A percentile compares a stretch with the other conserved stretches of the same genome.
Conservation (phyloP, 2,113 vertebrate genomes). For the Sinocyclocheilus maitianheensis region DNA sequence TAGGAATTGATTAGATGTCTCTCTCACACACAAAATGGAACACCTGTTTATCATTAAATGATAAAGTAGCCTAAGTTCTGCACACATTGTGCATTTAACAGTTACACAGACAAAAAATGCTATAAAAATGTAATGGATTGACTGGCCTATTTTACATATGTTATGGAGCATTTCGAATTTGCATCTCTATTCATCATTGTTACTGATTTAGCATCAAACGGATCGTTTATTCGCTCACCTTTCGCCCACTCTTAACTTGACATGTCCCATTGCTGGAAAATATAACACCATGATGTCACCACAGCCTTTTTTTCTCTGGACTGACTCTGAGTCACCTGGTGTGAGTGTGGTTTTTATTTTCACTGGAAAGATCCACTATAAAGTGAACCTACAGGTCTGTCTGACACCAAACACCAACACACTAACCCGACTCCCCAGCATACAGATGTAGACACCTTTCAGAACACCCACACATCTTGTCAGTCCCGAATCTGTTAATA, state of each 20-base stretch:
- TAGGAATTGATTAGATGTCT: not conserved
- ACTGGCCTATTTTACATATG: not conserved
- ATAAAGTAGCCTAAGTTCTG: not conserved
- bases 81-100: not conserved
- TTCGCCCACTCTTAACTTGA: slow-evolving; percentile 43
- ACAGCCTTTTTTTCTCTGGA: not conserved
- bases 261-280: slow-evolving; percentile 43
- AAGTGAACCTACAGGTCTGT: slow-evolving; percentile 27
- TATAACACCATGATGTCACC: slow-evolving; percentile 27
- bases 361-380: slow-evolving; percentile 50
- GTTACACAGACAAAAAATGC: not conserved
- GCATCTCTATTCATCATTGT: not conserved
- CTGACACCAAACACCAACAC: slow-evolving; percentile 45
- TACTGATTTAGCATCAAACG: not conserved
- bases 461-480: slow-evolving; percentile 27
- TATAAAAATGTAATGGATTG: not conserved
- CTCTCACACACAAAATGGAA: not conserved
- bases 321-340: slow-evolving; percentile 42
- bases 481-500: not conserved
- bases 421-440: slow-evolving; percentile 5
- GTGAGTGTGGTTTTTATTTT: slow-evolving; percentile 35
- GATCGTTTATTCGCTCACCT: not conserved
- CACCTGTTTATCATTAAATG: not conserved
- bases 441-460: slow-evolving; percentile 3
- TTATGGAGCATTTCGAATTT: not conserved